Base-by-base conservation (phyloP, 2,888 invertebrate species). In the Ctena decussata region DNA sequence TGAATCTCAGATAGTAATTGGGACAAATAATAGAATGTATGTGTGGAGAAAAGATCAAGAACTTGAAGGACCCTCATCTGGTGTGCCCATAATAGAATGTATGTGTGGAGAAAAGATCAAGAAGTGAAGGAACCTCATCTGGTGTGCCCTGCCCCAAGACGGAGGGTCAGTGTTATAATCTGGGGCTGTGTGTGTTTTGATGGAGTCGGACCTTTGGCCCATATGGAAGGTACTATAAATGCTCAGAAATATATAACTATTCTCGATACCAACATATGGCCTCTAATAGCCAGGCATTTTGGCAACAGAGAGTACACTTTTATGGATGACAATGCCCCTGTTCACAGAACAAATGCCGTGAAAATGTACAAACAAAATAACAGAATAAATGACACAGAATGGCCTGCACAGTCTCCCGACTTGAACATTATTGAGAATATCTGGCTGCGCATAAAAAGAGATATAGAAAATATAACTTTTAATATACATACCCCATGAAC, bases 101-200 rank as follows among this genome's bases (percentile, higher is more conserved):
- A n/a, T n/a, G n/a, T n/a, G n/a, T n/a, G n/a, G n/a, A 27, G 72
- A 71, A 79, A 80, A 39, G 73, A 80, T 32, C 41, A 74, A 35
- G 69, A 80, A 75, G 70, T 69, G 27, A 39, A 80, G 39, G 69
- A 70, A 39, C 73, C 57, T 41, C 57, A 41, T 37, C 72, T 72
- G n/a, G 30, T 71, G 12, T 72, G 72, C 53, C 60, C 39, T 46
- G 32, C 41, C 35, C 35, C 65, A 3, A 65, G 65, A n/a, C 11
- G 65, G 65, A 27, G 12, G 53, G 49, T 71, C 35, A 70, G 71
- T 37, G 49, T 78, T 46, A 78, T 49, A 49, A 24, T 70, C 35
- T 65, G 65, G 65, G 65, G 21, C 18, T n/a, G n/a, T 65, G 35
- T 65, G 37, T 72, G 8, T 72, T 27, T 72, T 79, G 11, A 53